These are phyloP conservation scores for Amazona vittata DNA, from an alignment of 2,113 vertebrate species.

Conservation along the genomic window DNA sequence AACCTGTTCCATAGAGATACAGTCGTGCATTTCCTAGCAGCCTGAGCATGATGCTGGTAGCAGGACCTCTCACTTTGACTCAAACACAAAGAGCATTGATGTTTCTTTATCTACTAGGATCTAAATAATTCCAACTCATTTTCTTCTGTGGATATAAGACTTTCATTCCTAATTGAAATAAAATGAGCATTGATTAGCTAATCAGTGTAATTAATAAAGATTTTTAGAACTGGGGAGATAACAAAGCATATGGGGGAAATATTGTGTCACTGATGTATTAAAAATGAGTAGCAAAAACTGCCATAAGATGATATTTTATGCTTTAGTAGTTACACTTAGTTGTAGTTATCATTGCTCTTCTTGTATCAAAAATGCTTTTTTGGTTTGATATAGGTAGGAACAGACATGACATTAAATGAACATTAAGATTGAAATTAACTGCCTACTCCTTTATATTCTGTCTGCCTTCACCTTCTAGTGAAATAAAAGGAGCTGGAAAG, in stretches of 20 bases:
- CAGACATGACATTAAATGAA: background rate
- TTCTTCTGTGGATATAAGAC: background rate
- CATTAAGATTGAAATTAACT: background rate
- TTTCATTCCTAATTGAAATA: constrained; percentile 1
- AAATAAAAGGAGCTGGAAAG: background rate
- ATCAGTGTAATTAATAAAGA: background rate
- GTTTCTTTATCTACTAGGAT: background rate
- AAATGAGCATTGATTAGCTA: background rate
- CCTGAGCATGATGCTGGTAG: background rate
- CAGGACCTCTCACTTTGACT: background rate
- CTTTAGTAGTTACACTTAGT: background rate
- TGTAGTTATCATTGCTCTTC: background rate
- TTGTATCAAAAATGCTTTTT: background rate
- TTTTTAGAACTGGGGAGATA: background rate
- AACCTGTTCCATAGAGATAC: background rate
- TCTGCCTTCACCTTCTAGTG: background rate
- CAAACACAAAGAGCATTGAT: background rate
- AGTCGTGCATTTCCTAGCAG: background rate
- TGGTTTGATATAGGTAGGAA: background rate
- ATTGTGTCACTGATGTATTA: background rate
- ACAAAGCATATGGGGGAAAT: background rate
- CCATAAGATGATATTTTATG: background rate
- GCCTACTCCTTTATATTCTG: background rate
- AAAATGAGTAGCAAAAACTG: background rate
- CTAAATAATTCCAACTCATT: background rate